Conservation (phyloP, 2,797 vertebrate genomes). For the Distichodus sexfasciatus region DNA sequence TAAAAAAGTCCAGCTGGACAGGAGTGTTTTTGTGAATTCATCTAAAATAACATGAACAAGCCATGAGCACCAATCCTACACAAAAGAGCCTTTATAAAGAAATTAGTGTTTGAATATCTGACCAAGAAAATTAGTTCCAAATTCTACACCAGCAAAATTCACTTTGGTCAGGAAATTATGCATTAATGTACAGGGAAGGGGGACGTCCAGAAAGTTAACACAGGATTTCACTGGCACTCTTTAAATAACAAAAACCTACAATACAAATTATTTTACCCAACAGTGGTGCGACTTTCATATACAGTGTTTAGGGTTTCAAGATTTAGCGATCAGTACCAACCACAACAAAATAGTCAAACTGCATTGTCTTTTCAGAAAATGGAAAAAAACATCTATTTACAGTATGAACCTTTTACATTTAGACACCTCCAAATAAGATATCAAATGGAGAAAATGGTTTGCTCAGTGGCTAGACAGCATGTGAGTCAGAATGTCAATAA, state of each 20-base stretch:
- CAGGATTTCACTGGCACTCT: constrained; percentile 26
- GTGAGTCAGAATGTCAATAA: constrained; percentile 69
- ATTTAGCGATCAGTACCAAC: neutral
- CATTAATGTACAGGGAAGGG: neutral
- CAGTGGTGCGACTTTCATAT: too few species aligned
- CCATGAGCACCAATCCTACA: neutral
- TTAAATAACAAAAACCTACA: constrained; percentile 10
- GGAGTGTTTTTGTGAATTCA: neutral
- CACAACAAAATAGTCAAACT: neutral
- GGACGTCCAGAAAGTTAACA: constrained; percentile 8
- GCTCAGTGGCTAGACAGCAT: constrained; percentile 51
- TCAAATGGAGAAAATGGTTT: neutral
- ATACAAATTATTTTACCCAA: neutral
- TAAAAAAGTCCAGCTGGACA: neutral
- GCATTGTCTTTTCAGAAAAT: neutral
- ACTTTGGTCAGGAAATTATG: constrained; percentile 27
- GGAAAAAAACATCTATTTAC: constrained; percentile 47
- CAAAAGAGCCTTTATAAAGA: neutral
- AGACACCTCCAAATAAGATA: neutral
- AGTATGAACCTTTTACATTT: constrained; percentile 23
- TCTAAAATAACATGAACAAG: neutral
- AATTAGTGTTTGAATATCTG: neutral
- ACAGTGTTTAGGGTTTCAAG: constrained; percentile 12
- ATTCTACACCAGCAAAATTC: neutral
- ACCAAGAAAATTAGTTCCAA: neutral